Base-by-base conservation (phyloP, 2,888 invertebrate genomes). In the Ophonus ardosiacus region DNA sequence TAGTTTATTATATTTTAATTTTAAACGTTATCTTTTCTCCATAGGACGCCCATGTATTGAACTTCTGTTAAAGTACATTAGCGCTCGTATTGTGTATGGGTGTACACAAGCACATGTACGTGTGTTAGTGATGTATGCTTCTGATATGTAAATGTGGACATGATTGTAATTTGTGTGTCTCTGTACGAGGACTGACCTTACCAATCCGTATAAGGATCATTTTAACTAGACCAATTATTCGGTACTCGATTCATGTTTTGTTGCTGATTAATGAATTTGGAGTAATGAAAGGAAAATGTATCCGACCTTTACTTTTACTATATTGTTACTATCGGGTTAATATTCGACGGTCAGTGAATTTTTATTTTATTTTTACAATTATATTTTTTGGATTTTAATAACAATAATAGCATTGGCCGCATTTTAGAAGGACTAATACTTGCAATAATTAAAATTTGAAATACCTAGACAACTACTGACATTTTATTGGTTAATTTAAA, bases 151-250 rank as follows among this genome's bases (percentile, higher is more conserved):
- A 74, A 74, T 74, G 43, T 43, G 71, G 21, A 74, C 71, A 74
- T 74, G 43, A 43, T 43, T 74, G 71, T 74, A 74, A 74, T 74
- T 74, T 74, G 71, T 74, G 71, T 74, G 40, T 68, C n/a, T 40
- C 17, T 15, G 21, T 68, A 68, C 3, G 2, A 59, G 31, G 38
- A 71, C 15, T 74, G 71, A 74, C 71, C 71, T 74, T 74, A 43
- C n/a, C 21, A 10, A n/a, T 74, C 71, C 71, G 10, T 74, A 74
- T 51, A 74, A 43, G 71, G 71, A 17, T 74, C 51, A 74, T 74
- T 74, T 74, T 43, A 74, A 43, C 71, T 74, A 43, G 71, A 74
- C 71, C 71, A 74, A 74, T 74, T 74, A 74, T 74, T 74, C 51
- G 71, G 43, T 43, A 74, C 71, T 74, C 71, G 43, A 74, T 74